phyloP scores from a whole-genome alignment of 2,888 invertebrate genomes.

The Acleris sparsana region DNA sequence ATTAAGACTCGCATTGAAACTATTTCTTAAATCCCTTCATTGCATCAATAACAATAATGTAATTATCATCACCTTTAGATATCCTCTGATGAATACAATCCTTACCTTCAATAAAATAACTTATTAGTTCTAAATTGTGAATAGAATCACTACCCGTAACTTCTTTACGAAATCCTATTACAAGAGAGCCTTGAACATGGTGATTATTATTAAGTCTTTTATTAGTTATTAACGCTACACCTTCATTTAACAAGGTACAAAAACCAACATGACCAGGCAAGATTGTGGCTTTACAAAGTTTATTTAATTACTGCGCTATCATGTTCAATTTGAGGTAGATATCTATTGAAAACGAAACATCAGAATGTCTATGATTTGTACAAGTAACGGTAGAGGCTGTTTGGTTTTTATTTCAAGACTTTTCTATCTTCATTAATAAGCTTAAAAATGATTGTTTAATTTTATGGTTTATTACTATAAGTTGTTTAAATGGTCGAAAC shows the following conservation, averaged over 20 bases:
- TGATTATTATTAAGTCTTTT: constrained; percentile 20
- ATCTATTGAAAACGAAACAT: constrained; percentile 24
- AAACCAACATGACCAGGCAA: constrained; percentile 33
- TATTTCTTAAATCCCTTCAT: neutral
- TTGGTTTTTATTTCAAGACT: constrained; percentile 18
- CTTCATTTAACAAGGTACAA: constrained; percentile 29
- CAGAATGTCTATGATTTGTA: constrained; percentile 20
- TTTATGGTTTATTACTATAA: too few species aligned
- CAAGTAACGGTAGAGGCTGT: constrained; percentile 11
- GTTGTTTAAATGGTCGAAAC: too few species aligned
- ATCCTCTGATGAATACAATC: neutral
- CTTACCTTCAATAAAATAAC: constrained; percentile 13
- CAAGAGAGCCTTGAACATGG: constrained; percentile 26
- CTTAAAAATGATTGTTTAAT: neutral
- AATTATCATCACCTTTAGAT: neutral
- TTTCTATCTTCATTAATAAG: neutral
- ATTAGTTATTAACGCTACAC: constrained; percentile 30
- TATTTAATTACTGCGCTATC: constrained; percentile 33
- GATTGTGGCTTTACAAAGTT: constrained; percentile 21
- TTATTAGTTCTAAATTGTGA: constrained; percentile 16
- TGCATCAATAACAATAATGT: too few species aligned
- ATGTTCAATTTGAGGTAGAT: constrained; percentile 23
- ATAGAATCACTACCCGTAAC: constrained; percentile 12
- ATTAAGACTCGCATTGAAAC: neutral
- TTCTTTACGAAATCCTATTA: constrained; percentile 20